Conservation (phyloP, 2,113 vertebrate species). For the Callithrix jacchus region DNA sequence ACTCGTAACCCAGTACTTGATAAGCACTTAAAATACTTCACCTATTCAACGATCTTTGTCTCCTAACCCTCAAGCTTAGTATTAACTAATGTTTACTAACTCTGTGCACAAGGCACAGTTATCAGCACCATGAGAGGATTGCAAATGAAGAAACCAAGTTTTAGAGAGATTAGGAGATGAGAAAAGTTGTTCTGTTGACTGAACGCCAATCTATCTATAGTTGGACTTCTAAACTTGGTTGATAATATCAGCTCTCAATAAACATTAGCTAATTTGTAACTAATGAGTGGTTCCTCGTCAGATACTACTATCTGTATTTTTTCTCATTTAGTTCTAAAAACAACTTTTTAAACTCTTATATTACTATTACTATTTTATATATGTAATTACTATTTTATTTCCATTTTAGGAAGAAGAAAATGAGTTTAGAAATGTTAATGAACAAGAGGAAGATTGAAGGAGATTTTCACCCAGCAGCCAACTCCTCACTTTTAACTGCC, state of each 20-base stretch:
- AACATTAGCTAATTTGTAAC: background rate
- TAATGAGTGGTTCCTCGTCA: background rate
- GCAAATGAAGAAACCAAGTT: background rate
- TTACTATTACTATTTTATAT: too few species aligned
- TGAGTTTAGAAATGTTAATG: background rate
- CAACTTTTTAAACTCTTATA: too few species aligned
- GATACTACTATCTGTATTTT: background rate
- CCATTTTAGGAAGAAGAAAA: background rate
- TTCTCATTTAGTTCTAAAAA: background rate
- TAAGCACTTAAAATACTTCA: background rate
- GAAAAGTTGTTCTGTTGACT: background rate
- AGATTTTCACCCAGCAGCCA: background rate
- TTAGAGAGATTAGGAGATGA: background rate
- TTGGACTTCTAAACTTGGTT: background rate
- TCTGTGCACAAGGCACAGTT: background rate
- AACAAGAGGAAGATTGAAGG: background rate
- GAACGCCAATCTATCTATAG: background rate
- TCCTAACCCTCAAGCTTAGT: background rate
- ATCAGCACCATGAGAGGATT: background rate
- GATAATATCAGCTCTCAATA: background rate
- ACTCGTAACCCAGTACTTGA: background rate
- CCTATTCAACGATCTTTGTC: background rate
- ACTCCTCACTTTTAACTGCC: background rate
- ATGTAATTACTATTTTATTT: background rate
- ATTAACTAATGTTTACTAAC: background rate